Evolutionary conservation across 2,888 invertebrate genomes (phyloP), one percentile per base, ranked within the genome.

Genomic region (Pseudeuparius sepicola): DNA sequence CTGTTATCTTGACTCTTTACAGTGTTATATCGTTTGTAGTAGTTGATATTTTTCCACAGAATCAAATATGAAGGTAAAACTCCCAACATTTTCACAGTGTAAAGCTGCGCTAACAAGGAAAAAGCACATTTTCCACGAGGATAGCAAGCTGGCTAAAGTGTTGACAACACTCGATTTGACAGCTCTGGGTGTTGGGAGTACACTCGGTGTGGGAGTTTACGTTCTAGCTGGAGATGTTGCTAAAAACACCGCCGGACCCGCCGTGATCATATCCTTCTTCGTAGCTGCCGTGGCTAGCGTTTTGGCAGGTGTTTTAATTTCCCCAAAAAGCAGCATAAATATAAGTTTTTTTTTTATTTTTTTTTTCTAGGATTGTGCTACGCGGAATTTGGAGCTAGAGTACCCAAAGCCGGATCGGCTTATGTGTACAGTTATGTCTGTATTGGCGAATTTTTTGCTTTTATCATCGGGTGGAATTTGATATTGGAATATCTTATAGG

Each of bases 351-450:
- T 16, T 14, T 30, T 7, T 31, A 25, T 16, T 16, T 28, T 16
- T 20, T 23, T 23, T 29, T 46, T 47, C 24, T 35, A 84, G 84
- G 81, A n/a, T 63, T 90, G 1, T 90, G 89, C 55, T 92, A 89
- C 59, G 89, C 90, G 0, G 92, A 92, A 62, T 90, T 90, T 58
- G 90, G 88, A 1, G 84, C 87, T 0, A 66, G 87, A 39, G 88
- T 89, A 1, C 90, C 90, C 0, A 82, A 81, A 53, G 89, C 89
- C 1, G 90, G 93, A 3, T 90, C 89, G 0, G 93, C 92, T 0
- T 93, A 93, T 53, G 77, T 90, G 4, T 93, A 93, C 68, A 89
- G 87, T 55, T 93, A 92, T 58, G 90, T 92, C 11, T 85, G 88
- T 31, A 80, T 92, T 36, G 92, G 92, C 2, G 92, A 93, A 65